Percentiles rank a stretch among this genome's conserved stretches.
Conservation (phyloP, 2,888 invertebrate species). For the Acanthoscelides obtectus region DNA sequence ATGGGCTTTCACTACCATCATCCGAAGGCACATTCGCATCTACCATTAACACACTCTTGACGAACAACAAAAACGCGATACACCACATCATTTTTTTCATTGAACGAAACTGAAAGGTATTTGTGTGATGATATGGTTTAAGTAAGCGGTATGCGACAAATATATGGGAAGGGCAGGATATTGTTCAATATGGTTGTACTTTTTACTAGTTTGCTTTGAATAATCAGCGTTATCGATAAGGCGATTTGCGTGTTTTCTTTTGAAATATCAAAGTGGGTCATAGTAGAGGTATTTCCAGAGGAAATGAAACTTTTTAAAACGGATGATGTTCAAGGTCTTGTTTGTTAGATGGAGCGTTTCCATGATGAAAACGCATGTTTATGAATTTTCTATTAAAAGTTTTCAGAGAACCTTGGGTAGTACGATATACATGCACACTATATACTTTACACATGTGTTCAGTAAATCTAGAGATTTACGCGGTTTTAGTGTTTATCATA, state of each 20-base stretch:
- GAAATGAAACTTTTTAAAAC: background rate
- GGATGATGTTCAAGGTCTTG: background rate
- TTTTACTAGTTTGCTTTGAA: background rate
- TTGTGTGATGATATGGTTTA: constrained; percentile 10
- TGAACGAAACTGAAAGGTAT: constrained; percentile 11
- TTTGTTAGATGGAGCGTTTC: background rate
- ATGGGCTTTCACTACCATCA: constrained; percentile 2
- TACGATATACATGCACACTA: background rate
- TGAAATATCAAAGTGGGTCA: background rate
- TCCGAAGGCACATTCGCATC: background rate
- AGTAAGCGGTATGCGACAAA: constrained; percentile 36
- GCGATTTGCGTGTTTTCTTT: background rate
- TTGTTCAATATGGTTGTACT: constrained; percentile 31
- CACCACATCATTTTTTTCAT: background rate
- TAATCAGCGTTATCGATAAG: background rate
- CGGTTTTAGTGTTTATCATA: too few species aligned
- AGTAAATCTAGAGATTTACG: too few species aligned
- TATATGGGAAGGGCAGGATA: constrained; percentile 40
- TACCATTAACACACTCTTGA: background rate
- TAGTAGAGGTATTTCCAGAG: background rate
- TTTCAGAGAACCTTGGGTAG: background rate
- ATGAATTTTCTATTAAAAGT: background rate
- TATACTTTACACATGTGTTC: too few species aligned
- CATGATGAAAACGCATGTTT: too few species aligned
- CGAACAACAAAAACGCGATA: background rate